These are phyloP conservation scores for Stegastes partitus DNA, from an alignment of 2,113 vertebrate species.

Conservation along the genomic window DNA sequence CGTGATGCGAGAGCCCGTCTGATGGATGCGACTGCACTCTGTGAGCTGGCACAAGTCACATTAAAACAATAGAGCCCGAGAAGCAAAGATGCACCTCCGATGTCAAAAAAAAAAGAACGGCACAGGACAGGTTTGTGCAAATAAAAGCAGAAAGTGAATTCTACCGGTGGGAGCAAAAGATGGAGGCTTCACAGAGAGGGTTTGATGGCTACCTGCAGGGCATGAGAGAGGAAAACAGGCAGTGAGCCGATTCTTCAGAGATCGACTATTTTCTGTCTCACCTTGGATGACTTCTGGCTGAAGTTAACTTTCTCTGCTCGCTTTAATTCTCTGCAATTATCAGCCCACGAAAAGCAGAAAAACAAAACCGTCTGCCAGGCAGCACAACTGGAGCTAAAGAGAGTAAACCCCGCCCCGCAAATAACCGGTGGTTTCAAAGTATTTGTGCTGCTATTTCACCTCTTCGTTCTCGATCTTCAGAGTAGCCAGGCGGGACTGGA, in stretches of 20 bases:
- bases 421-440: not conserved
- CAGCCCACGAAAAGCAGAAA: not conserved
- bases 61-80: slow-evolving; percentile 43
- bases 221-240: slow-evolving; percentile 24
- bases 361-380: slow-evolving; percentile 2
- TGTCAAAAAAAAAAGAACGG: slow-evolving; percentile 46
- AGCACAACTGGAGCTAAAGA: not conserved
- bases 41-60: slow-evolving; percentile 12
- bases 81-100: slow-evolving; percentile 35
- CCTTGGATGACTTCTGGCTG: slow-evolving; percentile 55
- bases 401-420: not conserved
- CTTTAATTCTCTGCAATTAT: slow-evolving; percentile 20
- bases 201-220: slow-evolving; percentile 65
- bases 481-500: slow-evolving; percentile 95
- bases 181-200: slow-evolving; percentile 46
- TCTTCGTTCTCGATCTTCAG: slow-evolving; percentile 99
- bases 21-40: slow-evolving; percentile 31
- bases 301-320: slow-evolving; percentile 57
- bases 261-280: slow-evolving; percentile 48
- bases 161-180: slow-evolving; percentile 42
- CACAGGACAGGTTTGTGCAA: slow-evolving; percentile 30
- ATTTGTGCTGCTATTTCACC: slow-evolving; percentile 82
- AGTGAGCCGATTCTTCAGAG: slow-evolving; percentile 30
- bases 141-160: slow-evolving; percentile 54
- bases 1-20: slow-evolving; percentile 1